phyloP scores from a whole-genome alignment of 2,888 invertebrate genomes.

The Papilio demoleus region DNA sequence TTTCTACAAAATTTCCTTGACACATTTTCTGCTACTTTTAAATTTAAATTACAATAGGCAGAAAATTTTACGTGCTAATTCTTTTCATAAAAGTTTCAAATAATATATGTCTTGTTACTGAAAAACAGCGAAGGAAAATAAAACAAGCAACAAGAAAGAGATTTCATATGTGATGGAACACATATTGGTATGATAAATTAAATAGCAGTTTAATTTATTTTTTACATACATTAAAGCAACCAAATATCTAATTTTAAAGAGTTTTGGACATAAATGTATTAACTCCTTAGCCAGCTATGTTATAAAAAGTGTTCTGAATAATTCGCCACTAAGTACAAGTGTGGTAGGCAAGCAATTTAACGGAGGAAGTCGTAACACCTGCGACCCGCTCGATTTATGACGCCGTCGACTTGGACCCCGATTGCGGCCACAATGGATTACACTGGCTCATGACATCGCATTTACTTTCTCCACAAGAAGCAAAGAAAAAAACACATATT shows the following conservation, averaged over 20 bases:
- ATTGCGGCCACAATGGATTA: conserved; percentile 46
- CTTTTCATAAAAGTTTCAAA: not conserved
- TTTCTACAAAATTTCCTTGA: conserved; percentile 19
- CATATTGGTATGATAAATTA: too few relatives aligned
- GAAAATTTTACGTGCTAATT: not conserved
- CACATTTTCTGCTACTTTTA: conserved; percentile 22
- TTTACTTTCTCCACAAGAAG: conserved; percentile 10
- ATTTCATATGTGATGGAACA: too few relatives aligned
- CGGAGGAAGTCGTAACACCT: conserved; percentile 55
- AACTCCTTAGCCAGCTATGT: not conserved
- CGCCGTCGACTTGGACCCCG: conserved; percentile 52
- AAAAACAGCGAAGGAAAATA: too few relatives aligned
- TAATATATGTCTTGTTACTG: too few relatives aligned
- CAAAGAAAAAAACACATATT: too few relatives aligned
- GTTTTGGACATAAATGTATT: not conserved
- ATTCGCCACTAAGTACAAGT: conserved; percentile 30
- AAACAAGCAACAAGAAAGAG: too few relatives aligned
- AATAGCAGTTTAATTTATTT: not conserved
- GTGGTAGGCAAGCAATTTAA: conserved; percentile 49
- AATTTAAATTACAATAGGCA: conserved; percentile 2
- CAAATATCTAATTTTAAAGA: not conserved
- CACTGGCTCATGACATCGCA: conserved; percentile 6
- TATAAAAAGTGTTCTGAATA: conserved; percentile 25
- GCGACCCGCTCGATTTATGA: conserved; percentile 58
- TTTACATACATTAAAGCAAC: not conserved